Base-by-base conservation (phyloP, 2,888 invertebrate genomes). In the Teleiodes luculella region DNA sequence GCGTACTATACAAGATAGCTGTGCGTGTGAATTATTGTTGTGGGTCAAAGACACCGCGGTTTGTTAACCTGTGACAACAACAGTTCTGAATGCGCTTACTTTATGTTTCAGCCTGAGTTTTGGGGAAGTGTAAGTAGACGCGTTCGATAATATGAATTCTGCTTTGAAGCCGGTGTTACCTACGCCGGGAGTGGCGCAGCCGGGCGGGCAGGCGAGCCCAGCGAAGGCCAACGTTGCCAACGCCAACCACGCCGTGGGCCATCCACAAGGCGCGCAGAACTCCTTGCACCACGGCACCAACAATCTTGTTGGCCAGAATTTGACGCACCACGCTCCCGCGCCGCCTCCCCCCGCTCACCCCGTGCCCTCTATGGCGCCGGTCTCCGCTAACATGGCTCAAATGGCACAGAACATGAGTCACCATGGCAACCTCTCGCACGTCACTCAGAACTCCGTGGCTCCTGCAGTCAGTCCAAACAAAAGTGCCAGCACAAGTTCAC, bases 111-210 rank as follows among this genome's bases (percentile, higher is more conserved):
- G 84, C 72, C 78, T 72, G 67, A 61, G 64, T 62, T 60, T 63
- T 66, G 65, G 65, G 66, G 63, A 57, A 64, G 65, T 65, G 62
- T 64, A 72, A 65, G 68, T 73, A 59, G 66, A 61, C 69, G 71
- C 72, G 70, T 70, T 72, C 79, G 83, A 78, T 78, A 92, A 78
- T 78, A 92, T 92, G 92, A 92, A 91, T 86, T 91, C 92, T 72
- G 91, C 91, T 74, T 78, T 92, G 80, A 92, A 92, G 83, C 91
- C 92, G 76, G 91, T 89, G 71, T 73, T 91, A 70, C 83, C 91
- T 63, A 85, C 91, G 74, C 80, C 87, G 74, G 86, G 83, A 68
- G 84, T 83, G 64, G 80, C 82, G 65, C 81, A 79, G 78, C 84
- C 74, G 80, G 90, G 80, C 56, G 86, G 79, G 54, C 86, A 84